These are phyloP conservation scores for Drosophila leontia DNA, from an alignment of 1,140 invertebrate genomes.

Conservation along the genomic window DNA sequence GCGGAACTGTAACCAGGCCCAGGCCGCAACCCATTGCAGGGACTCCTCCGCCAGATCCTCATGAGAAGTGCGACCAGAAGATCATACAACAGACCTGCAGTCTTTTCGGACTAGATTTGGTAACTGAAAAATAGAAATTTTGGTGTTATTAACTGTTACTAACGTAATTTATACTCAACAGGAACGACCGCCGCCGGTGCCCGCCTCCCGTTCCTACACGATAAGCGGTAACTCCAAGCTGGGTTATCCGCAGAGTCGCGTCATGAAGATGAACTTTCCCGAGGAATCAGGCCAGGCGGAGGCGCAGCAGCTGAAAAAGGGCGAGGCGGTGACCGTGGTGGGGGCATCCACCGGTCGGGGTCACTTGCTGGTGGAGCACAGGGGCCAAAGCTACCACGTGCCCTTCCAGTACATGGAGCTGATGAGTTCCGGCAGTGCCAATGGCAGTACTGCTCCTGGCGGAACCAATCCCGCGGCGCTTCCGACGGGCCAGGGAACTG, in stretches of 20 bases:
- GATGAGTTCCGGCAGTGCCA: slow-evolving; percentile 36
- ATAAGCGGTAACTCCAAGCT: slow-evolving; percentile 96
- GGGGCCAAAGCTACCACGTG: slow-evolving; percentile 91
- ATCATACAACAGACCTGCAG: slow-evolving; percentile 95
- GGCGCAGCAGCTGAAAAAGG: slow-evolving; percentile 88
- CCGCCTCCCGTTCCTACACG: slow-evolving; percentile 94
- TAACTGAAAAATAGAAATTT: slow-evolving; percentile 84
- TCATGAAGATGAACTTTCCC: slow-evolving; percentile 95
- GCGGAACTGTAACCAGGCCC: slow-evolving; percentile 87
- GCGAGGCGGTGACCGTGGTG: slow-evolving; percentile 92
- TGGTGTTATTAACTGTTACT: background rate
- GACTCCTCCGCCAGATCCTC: slow-evolving; percentile 90
- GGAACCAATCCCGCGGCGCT: slow-evolving; percentile 1
- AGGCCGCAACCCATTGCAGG: slow-evolving; percentile 95
- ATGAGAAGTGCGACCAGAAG: slow-evolving; percentile 93
- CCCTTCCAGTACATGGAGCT: slow-evolving; percentile 92
- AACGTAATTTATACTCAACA: slow-evolving; percentile 69
- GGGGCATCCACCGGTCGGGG: slow-evolving; percentile 92
- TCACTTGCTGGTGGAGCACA: slow-evolving; percentile 93
- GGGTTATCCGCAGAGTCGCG: slow-evolving; percentile 95
- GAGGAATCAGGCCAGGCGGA: slow-evolving; percentile 85
- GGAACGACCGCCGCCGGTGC: slow-evolving; percentile 95
- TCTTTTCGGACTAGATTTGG: slow-evolving; percentile 94
- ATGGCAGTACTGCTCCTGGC: slow-evolving; percentile 16
- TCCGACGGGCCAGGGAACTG: slow-evolving; percentile 37